These are phyloP conservation scores for Brachionus plicatilis DNA, from an alignment of 1,140 invertebrate species.

Conservation along the genomic window DNA sequence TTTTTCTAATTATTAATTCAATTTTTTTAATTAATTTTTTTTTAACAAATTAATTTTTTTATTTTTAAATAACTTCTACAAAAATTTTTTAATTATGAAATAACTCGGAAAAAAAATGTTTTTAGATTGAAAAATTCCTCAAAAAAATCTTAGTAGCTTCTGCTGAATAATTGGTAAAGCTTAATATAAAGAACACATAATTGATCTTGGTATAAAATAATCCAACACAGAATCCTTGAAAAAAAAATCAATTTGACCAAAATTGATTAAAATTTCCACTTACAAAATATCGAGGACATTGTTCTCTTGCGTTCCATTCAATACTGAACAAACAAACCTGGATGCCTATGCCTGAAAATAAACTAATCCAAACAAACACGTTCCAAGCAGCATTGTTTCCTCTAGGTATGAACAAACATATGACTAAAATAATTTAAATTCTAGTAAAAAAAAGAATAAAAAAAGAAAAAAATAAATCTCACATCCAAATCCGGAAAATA, in stretches of 20 bases:
- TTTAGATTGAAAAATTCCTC: neutral
- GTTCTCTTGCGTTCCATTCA: conserved; percentile 75
- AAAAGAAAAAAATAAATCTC: neutral
- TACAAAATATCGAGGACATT: conserved; percentile 61
- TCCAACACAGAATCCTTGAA: neutral
- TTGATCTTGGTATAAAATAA: conserved; percentile 18
- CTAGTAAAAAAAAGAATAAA: conserved; percentile 34
- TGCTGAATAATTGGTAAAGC: neutral
- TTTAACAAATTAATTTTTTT: neutral
- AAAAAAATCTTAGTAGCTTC: neutral
- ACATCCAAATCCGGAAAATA: conserved; percentile 57
- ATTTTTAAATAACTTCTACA: neutral
- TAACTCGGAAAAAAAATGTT: neutral
- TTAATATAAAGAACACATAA: conserved; percentile 7
- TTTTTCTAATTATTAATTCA: no score
- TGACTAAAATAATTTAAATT: conserved; percentile 52
- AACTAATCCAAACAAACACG: conserved; percentile 70
- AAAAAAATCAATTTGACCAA: neutral
- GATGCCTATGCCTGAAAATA: conserved; percentile 71
- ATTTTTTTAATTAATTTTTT: neutral
- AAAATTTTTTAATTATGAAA: neutral
- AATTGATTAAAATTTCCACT: neutral
- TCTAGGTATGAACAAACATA: conserved; percentile 33
- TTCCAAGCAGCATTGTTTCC: conserved; percentile 62
- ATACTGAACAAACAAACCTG: conserved; percentile 72